Evolutionary conservation across 2,797 vertebrate species (phyloP), one percentile per base, ranked within the genome.

Genomic region (Falco rusticolus): DNA sequence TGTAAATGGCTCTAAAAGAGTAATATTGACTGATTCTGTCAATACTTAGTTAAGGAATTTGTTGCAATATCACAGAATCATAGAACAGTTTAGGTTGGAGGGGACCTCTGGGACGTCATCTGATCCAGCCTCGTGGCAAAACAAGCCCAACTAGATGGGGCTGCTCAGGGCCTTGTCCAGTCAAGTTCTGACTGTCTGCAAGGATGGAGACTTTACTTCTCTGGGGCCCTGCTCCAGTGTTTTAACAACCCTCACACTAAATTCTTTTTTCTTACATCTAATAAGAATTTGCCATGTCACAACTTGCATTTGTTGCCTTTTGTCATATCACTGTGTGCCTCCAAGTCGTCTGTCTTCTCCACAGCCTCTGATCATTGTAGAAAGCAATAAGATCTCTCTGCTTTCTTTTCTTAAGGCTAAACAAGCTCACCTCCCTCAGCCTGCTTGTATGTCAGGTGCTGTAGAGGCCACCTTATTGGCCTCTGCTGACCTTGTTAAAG

Each of bases 11-110:
- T 96, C 95, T 97, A 97, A 97, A 97, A 97, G 97, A 97, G 96
- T 95, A 95, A 94, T 98, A 98, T 98, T 98, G 98, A 98, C 94
- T 97, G 95, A 93, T 87, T 97, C 92, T 96, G 94, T 97, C 98
- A 97, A 96, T 97, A 97, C 70, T 71, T 89, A 60, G 92, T 76
- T 76, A 92, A 92, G 92, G 87, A 96, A 94, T 86, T 90, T 84
- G 96, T 96, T 97, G 92, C 94, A 96, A 87, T 94, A 96, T 95
- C 94, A 93, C 69, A 84, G 65, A 94, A 96, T 97, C 92, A 96
- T 95, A 95, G 89, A 88, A 93, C 47, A 72, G 76, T 76, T 94
- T 76, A 90, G 61, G 70, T 39, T 90, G 75, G 51, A 95, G 45
- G 75, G 72, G 57, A 90, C 84, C 65, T 95, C 72, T 88, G 82